These are phyloP conservation scores for Uloborus diversus DNA, from an alignment of 1,140 invertebrate species.

Conservation along the genomic window DNA sequence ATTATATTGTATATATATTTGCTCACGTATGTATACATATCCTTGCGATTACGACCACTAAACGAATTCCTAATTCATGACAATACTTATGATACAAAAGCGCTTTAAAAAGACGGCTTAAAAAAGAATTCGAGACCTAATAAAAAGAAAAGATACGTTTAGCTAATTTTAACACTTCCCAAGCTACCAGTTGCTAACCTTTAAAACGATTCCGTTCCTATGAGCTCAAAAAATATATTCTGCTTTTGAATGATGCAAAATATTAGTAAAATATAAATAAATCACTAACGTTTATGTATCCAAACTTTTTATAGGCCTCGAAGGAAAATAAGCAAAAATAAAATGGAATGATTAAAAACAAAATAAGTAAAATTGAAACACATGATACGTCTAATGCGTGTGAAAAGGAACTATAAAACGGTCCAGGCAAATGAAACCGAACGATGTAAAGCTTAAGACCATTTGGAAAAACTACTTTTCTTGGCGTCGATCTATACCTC, in stretches of 20 bases:
- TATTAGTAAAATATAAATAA: too few relatives aligned
- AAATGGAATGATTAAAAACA: conserved; percentile 48
- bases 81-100: conserved; percentile 27
- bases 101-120: conserved; percentile 20
- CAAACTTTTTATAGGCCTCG: too few relatives aligned
- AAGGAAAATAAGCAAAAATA: conserved; percentile 8
- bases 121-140: not conserved
- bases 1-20: conserved; percentile 51
- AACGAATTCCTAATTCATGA: conserved; percentile 24
- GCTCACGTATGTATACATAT: conserved; percentile 50
- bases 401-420: conserved; percentile 37
- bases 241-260: too few relatives aligned
- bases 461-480: not conserved
- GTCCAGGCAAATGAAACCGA: conserved; percentile 18
- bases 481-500: too few relatives aligned
- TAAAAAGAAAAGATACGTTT: conserved; percentile 7
- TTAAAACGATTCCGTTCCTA: too few relatives aligned
- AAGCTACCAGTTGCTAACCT: too few relatives aligned
- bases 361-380: conserved; percentile 2
- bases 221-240: too few relatives aligned
- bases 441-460: conserved; percentile 42
- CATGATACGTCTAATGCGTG: conserved; percentile 24
- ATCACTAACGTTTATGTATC: too few relatives aligned
- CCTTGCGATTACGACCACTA: conserved; percentile 46
- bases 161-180: too few relatives aligned